phyloP scores from a whole-genome alignment of 2,888 invertebrate species.

The Achlya flavicornis region DNA sequence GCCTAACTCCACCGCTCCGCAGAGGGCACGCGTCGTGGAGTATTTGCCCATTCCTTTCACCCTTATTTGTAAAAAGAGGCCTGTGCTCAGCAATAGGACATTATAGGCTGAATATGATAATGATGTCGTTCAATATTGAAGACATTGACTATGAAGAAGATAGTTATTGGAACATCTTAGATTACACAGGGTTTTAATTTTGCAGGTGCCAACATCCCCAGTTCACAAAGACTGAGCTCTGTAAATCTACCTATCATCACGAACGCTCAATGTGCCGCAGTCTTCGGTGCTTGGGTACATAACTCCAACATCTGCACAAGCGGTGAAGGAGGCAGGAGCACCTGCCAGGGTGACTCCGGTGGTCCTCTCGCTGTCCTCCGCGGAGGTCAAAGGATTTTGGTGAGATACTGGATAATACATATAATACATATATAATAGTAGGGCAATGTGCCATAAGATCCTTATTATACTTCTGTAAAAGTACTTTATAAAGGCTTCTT shows the following conservation, averaged over 20 bases:
- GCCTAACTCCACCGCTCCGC: too few species aligned
- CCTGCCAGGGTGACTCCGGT: slow-evolving; percentile 56
- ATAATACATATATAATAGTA: too few species aligned
- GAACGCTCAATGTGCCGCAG: slow-evolving; percentile 41
- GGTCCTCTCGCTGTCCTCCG: slow-evolving; percentile 40
- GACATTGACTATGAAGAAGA: not conserved
- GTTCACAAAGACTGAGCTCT: slow-evolving; percentile 48
- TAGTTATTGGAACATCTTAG: not conserved
- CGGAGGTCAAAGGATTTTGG: slow-evolving; percentile 30
- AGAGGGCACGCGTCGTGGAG: too few species aligned
- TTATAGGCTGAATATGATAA: too few species aligned
- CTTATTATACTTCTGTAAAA: too few species aligned
- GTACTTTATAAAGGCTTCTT: too few species aligned
- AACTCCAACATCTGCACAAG: slow-evolving; percentile 57
- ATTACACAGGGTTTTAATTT: slow-evolving; percentile 3
- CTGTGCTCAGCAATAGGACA: too few species aligned
- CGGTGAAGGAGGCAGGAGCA: slow-evolving; percentile 48
- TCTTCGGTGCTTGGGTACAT: slow-evolving; percentile 42
- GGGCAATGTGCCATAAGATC: too few species aligned
- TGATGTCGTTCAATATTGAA: too few species aligned
- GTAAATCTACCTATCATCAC: slow-evolving; percentile 52
- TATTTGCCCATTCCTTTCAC: too few species aligned
- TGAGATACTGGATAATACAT: slow-evolving; percentile 19
- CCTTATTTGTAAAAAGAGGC: too few species aligned
- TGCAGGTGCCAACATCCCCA: slow-evolving; percentile 44